phyloP scores from a whole-genome alignment of 2,113 vertebrate species.

The Eulemur rufifrons region DNA sequence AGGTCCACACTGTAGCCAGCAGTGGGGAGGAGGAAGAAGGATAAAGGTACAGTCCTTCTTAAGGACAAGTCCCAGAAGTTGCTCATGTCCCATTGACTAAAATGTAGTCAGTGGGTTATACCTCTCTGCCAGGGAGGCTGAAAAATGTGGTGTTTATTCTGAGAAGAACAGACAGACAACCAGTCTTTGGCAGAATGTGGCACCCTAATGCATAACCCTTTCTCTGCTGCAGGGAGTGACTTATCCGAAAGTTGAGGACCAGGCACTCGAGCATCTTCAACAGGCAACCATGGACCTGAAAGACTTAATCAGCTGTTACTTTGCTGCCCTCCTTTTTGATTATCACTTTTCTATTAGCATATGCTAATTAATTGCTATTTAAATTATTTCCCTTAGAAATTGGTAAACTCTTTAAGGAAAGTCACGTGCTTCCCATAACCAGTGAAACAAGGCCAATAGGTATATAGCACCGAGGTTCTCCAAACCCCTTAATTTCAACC shows the following conservation, averaged over 20 bases:
- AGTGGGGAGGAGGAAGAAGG: neutral
- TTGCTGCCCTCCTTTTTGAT: neutral
- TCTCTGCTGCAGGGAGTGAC: neutral
- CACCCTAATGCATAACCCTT: neutral
- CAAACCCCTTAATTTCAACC: neutral
- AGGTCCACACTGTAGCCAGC: neutral
- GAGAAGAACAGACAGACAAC: neutral
- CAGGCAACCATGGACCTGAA: neutral
- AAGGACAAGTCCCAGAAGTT: slow-evolving; percentile 5
- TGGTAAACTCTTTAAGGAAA: neutral
- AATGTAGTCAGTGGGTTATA: neutral
- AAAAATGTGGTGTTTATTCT: neutral
- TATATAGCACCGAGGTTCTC: neutral
- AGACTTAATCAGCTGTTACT: neutral
- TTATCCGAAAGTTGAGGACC: neutral
- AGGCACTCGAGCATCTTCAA: neutral
- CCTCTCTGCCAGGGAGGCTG: neutral
- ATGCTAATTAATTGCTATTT: neutral
- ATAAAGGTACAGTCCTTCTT: neutral
- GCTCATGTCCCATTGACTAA: neutral
- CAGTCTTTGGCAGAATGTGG: neutral
- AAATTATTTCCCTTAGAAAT: slow-evolving; percentile 30
- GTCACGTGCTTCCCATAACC: neutral
- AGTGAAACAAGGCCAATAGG: neutral
- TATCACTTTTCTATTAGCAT: neutral